These are phyloP conservation scores for Amblyopsis hoosieri DNA, from an alignment of 2,797 vertebrate genomes.

Conservation along the genomic window DNA sequence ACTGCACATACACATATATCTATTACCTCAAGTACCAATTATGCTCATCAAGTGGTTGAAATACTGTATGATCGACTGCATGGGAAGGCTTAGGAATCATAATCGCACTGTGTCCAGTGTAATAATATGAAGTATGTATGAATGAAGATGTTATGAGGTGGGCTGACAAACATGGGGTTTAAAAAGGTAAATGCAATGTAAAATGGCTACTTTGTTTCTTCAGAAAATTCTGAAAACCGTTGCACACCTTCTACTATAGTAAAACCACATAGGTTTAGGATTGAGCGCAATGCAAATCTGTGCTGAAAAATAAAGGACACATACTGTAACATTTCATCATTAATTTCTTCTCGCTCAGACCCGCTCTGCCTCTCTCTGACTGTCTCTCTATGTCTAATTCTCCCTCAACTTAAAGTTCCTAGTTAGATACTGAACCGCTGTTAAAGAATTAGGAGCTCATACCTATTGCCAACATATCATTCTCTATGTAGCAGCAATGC, in stretches of 20 bases:
- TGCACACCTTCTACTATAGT: neutral
- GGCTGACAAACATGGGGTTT: conserved; percentile 25
- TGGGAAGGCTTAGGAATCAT: conserved; percentile 65
- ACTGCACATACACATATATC: conserved; percentile 49
- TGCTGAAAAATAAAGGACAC: too few species aligned
- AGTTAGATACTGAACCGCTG: conserved; percentile 11
- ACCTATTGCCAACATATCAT: too few species aligned
- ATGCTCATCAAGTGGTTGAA: conserved; percentile 66
- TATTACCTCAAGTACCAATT: conserved; percentile 69
- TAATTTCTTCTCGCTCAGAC: too few species aligned
- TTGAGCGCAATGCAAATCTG: too few species aligned
- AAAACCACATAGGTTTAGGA: too few species aligned
- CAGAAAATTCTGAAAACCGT: neutral
- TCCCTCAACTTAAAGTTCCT: neutral
- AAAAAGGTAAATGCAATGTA: too few species aligned
- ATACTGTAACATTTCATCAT: too few species aligned
- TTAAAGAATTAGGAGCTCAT: too few species aligned
- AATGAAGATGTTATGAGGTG: conserved; percentile 13
- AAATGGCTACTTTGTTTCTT: neutral
- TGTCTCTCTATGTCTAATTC: too few species aligned
- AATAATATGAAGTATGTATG: conserved; percentile 22
- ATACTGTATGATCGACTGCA: conserved; percentile 54
- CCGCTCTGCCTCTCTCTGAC: too few species aligned
- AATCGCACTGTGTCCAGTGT: conserved; percentile 43
- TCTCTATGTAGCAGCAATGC: conserved; percentile 48